Evolutionary conservation across 2,888 invertebrate genomes (phyloP), one percentile per base, ranked within the genome.

Genomic region (Argyresthia albistria): DNA sequence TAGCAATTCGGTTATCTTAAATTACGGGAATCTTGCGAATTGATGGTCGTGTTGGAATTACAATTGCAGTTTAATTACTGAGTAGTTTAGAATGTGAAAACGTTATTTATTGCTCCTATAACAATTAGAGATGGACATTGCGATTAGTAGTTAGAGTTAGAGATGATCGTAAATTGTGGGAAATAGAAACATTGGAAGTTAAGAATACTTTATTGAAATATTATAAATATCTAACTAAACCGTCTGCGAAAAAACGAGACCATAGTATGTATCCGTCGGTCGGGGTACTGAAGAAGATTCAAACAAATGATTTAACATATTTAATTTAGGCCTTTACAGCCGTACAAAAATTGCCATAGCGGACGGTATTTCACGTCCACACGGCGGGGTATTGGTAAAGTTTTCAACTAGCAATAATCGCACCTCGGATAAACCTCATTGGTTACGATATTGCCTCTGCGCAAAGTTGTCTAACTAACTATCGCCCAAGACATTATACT

Each of bases 331-430:
- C 80, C 73, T 61, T 63, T 52, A 73, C 67, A 64, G 78, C 77
- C 76, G 60, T 76, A 59, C 75, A 82, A 82, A 82, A 82, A 82
- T 76, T 82, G 82, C 80, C 80, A 73, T 72, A 71, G 82, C 73
- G 80, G 82, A 76, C 81, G 81, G 76, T 81, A 72, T 80, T 80
- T 79, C 81, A 79, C 81, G 81, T 76, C 80, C 82, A 77, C 81
- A 73, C 59, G 81, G 81, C 82, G 81, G 80, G 80, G 81, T 80
- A 80, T 82, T 81, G 81, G 80, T 80, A 93, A 93, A 95, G 93
- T 94, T 94, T 94, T 94, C 94, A 95, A 94, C 93, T 92, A 93
- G 93, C 93, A 93, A 93, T 93, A 93, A 93, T 92, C 92, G 92
- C 93, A 92, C 92, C 93, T 93, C 93, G 91, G 93, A 91, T 90